Percentiles rank a stretch among this genome's conserved stretches.
Evolutionary conservation across 2,888 invertebrate genomes (phyloP).

Genomic region (Yponomeuta cagnagella): DNA sequence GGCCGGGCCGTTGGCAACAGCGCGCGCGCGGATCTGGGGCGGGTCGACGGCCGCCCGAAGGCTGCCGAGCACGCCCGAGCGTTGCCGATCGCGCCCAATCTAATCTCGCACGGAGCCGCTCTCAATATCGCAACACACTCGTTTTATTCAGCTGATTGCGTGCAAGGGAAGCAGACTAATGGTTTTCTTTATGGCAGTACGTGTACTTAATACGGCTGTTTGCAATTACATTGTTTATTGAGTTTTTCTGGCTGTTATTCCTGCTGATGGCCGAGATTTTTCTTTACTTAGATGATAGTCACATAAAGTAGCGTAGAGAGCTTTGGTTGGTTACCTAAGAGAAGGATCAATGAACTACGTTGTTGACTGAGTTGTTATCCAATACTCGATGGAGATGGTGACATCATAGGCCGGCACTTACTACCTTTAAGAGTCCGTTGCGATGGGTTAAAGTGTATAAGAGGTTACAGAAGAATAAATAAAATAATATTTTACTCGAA

Average conservation of each 20-base stretch:
- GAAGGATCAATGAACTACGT: background rate
- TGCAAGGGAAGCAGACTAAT: background rate
- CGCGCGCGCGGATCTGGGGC: conserved; percentile 18
- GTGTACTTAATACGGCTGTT: background rate
- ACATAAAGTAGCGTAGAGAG: too few species aligned
- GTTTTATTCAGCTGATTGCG: conserved; percentile 9
- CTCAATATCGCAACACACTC: conserved; percentile 8
- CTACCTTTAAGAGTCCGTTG: too few species aligned
- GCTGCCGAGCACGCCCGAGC: conserved; percentile 27
- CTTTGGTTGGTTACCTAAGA: background rate
- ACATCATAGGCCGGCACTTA: background rate
- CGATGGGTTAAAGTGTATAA: too few species aligned
- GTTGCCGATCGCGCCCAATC: conserved; percentile 26
- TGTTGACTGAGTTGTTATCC: background rate
- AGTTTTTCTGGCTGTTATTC: background rate
- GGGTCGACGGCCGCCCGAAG: conserved; percentile 18
- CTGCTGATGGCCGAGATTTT: background rate
- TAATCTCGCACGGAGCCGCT: conserved; percentile 8
- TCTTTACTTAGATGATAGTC: too few species aligned
- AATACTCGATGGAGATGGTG: background rate
- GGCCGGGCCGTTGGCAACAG: conserved; percentile 16
- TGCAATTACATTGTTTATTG: background rate
- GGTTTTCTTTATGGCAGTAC: background rate
- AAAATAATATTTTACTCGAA: too few species aligned
- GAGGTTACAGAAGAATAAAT: too few species aligned